A percentile compares a stretch with the other conserved stretches of the same genome.
phyloP scores from a whole-genome alignment of 2,113 vertebrate species.

The Pteronura brasiliensis region DNA sequence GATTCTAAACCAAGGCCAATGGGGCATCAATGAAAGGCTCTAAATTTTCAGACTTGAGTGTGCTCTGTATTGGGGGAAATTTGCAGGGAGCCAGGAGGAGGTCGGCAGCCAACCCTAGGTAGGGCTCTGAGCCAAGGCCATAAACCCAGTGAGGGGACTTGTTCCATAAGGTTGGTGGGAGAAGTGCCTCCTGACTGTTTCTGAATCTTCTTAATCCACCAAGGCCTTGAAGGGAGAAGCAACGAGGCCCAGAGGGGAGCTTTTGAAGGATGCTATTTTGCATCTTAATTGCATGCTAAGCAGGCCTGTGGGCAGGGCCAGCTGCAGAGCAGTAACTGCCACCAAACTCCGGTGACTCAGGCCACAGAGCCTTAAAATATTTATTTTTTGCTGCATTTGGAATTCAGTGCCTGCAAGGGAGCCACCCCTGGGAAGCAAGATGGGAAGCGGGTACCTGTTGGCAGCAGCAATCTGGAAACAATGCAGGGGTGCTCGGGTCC shows the following conservation, averaged over 20 bases:
- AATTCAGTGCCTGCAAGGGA: slow-evolving; percentile 33
- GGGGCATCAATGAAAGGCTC: neutral
- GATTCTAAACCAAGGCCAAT: neutral
- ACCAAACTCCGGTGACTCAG: slow-evolving; percentile 50
- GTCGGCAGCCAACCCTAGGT: neutral
- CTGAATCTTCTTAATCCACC: slow-evolving; percentile 32
- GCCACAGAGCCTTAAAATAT: slow-evolving; percentile 60
- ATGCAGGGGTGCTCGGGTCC: rapidly evolving
- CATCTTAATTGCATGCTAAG: slow-evolving; percentile 50
- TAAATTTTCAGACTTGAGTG: neutral
- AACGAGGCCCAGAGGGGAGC: slow-evolving; percentile 16
- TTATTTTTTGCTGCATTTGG: slow-evolving; percentile 50
- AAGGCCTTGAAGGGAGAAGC: neutral
- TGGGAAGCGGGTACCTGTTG: slow-evolving; percentile 16
- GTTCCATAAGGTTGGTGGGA: neutral
- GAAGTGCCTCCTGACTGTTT: slow-evolving; percentile 34
- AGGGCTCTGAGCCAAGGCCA: slow-evolving; percentile 15
- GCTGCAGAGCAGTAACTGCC: slow-evolving; percentile 35
- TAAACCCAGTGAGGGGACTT: neutral
- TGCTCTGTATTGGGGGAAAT: neutral
- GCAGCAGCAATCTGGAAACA: neutral
- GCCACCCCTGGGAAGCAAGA: neutral
- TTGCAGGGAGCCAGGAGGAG: neutral
- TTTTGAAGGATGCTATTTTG: slow-evolving; percentile 28
- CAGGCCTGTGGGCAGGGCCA: slow-evolving; percentile 54